phyloP scores from a whole-genome alignment of 2,888 invertebrate species.

The Antheraea yamamai region DNA sequence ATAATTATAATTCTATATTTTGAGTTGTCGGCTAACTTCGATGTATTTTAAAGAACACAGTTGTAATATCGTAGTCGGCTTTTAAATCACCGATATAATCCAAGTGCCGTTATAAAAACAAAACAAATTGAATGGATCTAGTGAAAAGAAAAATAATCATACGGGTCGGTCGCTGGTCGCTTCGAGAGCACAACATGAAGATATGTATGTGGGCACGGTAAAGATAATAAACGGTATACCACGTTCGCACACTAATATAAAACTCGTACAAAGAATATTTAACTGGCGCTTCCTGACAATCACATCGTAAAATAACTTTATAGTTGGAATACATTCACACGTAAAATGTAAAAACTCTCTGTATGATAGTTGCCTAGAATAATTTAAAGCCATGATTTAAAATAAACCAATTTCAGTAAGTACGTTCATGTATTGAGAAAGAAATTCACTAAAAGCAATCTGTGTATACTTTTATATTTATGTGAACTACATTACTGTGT shows the following conservation, averaged over 20 bases:
- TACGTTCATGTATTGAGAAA: neutral
- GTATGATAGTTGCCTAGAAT: neutral
- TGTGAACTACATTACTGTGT: conserved; percentile 11
- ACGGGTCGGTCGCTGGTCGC: conserved; percentile 10
- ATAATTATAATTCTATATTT: neutral
- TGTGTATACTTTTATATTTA: neutral
- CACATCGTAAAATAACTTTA: neutral
- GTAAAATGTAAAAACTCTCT: neutral
- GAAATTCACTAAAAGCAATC: neutral
- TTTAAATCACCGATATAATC: neutral
- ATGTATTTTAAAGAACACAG: neutral
- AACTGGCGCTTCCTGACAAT: neutral
- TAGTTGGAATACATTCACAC: neutral
- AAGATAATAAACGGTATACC: conserved; percentile 17
- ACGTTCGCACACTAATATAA: neutral
- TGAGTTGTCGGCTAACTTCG: neutral
- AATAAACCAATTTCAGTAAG: too few relatives aligned
- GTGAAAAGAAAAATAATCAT: conserved; percentile 45
- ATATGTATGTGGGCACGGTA: conserved; percentile 15
- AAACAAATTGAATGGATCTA: conserved; percentile 35
- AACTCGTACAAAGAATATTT: neutral
- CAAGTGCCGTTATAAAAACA: conserved; percentile 24
- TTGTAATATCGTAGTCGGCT: neutral
- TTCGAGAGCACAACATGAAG: neutral
- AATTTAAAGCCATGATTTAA: neutral